Evolutionary conservation across 1,140 invertebrate species (phyloP), one percentile per base, ranked within the genome.

Genomic region (Scaptodrosophila lebanonensis): DNA sequence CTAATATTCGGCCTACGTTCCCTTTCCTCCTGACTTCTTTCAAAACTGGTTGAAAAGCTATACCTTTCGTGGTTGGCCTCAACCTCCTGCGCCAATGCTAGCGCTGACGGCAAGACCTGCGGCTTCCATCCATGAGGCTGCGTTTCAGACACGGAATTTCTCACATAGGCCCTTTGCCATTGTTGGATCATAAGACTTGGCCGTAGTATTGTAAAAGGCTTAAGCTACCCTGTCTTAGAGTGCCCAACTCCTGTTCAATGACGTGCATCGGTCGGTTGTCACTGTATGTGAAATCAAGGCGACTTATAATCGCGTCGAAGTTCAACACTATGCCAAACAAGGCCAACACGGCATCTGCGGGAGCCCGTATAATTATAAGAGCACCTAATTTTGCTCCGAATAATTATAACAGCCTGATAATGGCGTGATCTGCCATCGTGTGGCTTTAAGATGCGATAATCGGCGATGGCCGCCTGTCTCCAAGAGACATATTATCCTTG

Each of bases 191-290:
- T n/a, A n/a, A n/a, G 3, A 59, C 53, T 22, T 63, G 40, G 16
- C 63, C 64, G 11, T 56, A 58, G 22, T 51, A 61, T 27, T 70
- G 40, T 9, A 64, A 30, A 0, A 47, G 3, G 8, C 39, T 9
- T 12, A 40, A 0, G 12, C 12, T 12, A 3, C 62, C 56, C 6
- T 52, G 54, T 16, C 50, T 33, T 4, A 64, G 25, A 7, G 45
- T 64, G 16, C 50, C 27, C 3, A 66, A 11, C 1, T 68, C 45
- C 6, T 60, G 61, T 16, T 67, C 53, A 9, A 71, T 40, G 3
- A 63, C 33, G 35, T 63, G 56, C 6, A 64, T 48, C 16, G 51
- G 53, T 8, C 52, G 12, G 11, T 66, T 66, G 30, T 68, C 58
- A 11, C 38, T 29, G 29, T 59, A 63, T 13, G 54, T 59, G 29